These are phyloP conservation scores for Dermolepida albohirtum DNA, from an alignment of 2,888 invertebrate genomes.

Conservation along the genomic window DNA sequence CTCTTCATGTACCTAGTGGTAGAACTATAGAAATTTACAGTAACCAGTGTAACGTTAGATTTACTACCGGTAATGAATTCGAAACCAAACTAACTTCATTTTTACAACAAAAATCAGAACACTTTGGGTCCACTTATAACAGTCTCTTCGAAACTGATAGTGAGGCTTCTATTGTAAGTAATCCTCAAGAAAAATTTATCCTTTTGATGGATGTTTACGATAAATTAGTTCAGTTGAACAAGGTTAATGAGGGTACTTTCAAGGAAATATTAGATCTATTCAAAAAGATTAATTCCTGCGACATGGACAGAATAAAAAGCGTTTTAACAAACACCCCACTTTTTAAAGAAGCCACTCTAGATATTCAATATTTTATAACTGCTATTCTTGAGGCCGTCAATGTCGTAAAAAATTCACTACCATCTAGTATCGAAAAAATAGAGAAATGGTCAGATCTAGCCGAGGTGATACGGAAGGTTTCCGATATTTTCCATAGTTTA, in stretches of 20 bases:
- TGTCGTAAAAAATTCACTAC: conserved; percentile 1
- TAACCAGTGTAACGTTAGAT: conserved; percentile 88
- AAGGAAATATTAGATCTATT: conserved; percentile 15
- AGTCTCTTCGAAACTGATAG: neutral
- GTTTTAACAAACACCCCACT: conserved; percentile 1
- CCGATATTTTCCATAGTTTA: conserved; percentile 4
- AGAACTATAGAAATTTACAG: conserved; percentile 83
- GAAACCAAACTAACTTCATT: conserved; percentile 45
- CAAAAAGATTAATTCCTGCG: conserved; percentile 2
- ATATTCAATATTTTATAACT: conserved; percentile 13
- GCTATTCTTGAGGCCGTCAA: conserved; percentile 5
- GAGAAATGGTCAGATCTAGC: conserved; percentile 7
- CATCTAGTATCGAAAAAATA: conserved; percentile 1
- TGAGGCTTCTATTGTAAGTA: neutral
- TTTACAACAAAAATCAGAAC: neutral
- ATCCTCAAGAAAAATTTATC: neutral
- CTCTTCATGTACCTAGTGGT: conserved; percentile 76
- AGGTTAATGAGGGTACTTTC: conserved; percentile 1
- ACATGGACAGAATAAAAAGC: neutral
- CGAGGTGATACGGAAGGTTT: neutral
- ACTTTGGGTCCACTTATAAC: neutral
- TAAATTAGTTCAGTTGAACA: conserved; percentile 11
- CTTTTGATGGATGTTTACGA: conserved; percentile 11
- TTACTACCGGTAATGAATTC: conserved; percentile 80
- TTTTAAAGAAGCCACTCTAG: conserved; percentile 13